Conservation (phyloP, 1,140 invertebrate genomes). For the Zophobas morio region DNA sequence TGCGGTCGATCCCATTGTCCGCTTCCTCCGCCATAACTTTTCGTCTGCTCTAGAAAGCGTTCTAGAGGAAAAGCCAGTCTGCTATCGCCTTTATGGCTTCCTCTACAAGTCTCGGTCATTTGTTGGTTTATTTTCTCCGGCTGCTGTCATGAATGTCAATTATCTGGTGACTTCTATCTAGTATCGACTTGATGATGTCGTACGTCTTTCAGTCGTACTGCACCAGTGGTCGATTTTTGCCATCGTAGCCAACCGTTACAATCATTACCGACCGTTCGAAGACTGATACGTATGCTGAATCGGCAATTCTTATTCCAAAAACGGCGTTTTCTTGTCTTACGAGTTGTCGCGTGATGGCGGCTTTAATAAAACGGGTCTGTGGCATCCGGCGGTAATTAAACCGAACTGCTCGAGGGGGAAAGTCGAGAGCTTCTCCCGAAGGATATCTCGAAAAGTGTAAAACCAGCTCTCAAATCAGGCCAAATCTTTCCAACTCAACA, state of each 20-base stretch:
- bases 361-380: constrained; percentile 14
- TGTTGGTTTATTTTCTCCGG: constrained; percentile 37
- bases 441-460: too few species aligned
- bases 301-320: constrained; percentile 15
- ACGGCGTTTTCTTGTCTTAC: constrained; percentile 1
- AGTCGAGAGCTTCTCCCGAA: too few species aligned
- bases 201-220: constrained; percentile 12
- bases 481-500: too few species aligned
- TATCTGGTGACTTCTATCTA: constrained; percentile 26
- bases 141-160: constrained; percentile 39
- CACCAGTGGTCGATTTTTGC: background rate
- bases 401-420: too few species aligned
- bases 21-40: constrained; percentile 1
- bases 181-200: constrained; percentile 3
- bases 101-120: constrained; percentile 32
- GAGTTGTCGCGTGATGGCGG: constrained; percentile 14
- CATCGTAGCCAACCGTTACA: constrained; percentile 41
- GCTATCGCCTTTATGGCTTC: constrained; percentile 27
- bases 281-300: constrained; percentile 13
- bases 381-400: too few species aligned
- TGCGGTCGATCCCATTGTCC: constrained; percentile 5
- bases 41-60: constrained; percentile 13
- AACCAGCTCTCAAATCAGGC: too few species aligned
- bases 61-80: background rate
- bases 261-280: constrained; percentile 5